A percentile compares a stretch with the other conserved stretches of the same genome.
These are phyloP conservation scores for Polylopha cassiicola DNA, from an alignment of 2,888 invertebrate species.

Conservation along the genomic window DNA sequence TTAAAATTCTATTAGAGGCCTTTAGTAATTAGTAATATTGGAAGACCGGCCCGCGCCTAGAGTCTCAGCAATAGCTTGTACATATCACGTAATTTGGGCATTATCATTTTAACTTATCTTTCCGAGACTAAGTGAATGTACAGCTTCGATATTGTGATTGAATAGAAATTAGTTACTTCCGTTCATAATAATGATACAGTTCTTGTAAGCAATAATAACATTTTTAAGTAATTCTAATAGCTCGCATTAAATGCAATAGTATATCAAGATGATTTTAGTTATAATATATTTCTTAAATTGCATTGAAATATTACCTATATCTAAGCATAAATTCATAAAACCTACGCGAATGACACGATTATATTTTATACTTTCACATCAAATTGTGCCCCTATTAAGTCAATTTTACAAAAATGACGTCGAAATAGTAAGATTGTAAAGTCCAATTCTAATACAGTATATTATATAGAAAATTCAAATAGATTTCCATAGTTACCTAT, in stretches of 20 bases:
- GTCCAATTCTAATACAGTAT: not conserved
- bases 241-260: constrained; percentile 10
- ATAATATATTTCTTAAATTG: constrained; percentile 1
- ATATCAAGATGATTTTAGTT: not conserved
- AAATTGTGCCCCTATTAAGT: constrained; percentile 19
- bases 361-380: too few relatives aligned
- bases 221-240: constrained; percentile 1
- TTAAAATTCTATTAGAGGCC: not conserved
- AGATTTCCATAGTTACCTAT: too few relatives aligned
- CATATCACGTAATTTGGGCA: constrained; percentile 6
- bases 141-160: too few relatives aligned
- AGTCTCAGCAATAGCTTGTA: not conserved
- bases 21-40: not conserved
- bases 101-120: too few relatives aligned
- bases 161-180: too few relatives aligned
- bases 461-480: not conserved
- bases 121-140: too few relatives aligned
- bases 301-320: constrained; percentile 6
- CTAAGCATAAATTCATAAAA: constrained; percentile 12
- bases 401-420: not conserved
- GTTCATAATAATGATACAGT: too few relatives aligned
- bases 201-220: constrained; percentile 4
- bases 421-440: not conserved
- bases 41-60: constrained; percentile 7
- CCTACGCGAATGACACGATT: too few relatives aligned